phyloP scores from a whole-genome alignment of 2,888 invertebrate species.

The Melieria omissa region DNA sequence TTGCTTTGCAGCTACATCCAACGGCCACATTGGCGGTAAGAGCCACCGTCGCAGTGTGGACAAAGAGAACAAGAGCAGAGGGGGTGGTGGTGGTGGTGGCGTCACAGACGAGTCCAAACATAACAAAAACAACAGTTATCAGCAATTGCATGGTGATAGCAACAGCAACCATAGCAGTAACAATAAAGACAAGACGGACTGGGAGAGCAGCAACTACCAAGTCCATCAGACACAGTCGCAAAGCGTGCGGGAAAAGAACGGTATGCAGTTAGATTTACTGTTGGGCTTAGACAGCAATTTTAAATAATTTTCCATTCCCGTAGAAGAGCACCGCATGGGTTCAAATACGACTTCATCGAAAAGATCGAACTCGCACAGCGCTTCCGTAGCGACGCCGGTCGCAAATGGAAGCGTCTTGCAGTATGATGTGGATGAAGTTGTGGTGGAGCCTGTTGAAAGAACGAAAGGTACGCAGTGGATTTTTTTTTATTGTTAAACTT shows the following conservation, averaged over 20 bases:
- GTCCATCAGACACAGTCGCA: slow-evolving; percentile 52
- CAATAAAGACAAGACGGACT: slow-evolving; percentile 56
- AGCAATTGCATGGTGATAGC: slow-evolving; percentile 49
- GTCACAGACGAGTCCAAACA: slow-evolving; percentile 46
- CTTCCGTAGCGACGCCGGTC: slow-evolving; percentile 42
- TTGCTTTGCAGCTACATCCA: slow-evolving; percentile 53
- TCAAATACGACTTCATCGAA: slow-evolving; percentile 46
- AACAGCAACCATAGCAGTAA: slow-evolving; percentile 48
- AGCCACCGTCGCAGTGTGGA: slow-evolving; percentile 65
- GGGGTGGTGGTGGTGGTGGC: slow-evolving; percentile 36
- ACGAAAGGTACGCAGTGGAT: slow-evolving; percentile 54
- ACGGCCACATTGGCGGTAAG: slow-evolving; percentile 57
- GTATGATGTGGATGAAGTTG: slow-evolving; percentile 60
- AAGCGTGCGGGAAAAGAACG: slow-evolving; percentile 54
- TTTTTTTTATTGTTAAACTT: not conserved
- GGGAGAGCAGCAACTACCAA: slow-evolving; percentile 56
- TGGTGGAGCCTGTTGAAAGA: slow-evolving; percentile 60
- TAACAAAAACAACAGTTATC: slow-evolving; percentile 52
- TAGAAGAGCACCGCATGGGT: slow-evolving; percentile 41
- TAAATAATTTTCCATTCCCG: not conserved
- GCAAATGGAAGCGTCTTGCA: slow-evolving; percentile 62
- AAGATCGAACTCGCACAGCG: slow-evolving; percentile 34
- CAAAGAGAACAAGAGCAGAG: slow-evolving; percentile 60
- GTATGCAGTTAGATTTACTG: slow-evolving; percentile 29
- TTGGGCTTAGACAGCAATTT: not conserved